Base-by-base conservation (phyloP, 2,113 vertebrate species). In the Channa maculata region DNA sequence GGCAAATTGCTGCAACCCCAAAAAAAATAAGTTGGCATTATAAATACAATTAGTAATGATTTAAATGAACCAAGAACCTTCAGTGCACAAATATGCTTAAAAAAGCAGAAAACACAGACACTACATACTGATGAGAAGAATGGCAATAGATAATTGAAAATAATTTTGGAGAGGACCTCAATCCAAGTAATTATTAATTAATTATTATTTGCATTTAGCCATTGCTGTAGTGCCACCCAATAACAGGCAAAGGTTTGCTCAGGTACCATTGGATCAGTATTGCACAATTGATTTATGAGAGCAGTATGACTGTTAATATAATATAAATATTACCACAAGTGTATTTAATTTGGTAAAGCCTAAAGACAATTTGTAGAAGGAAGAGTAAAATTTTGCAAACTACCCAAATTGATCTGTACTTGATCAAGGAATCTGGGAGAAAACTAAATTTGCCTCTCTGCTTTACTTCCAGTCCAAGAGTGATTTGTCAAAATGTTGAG, bases 1-100 rank as follows among this genome's bases (percentile, higher is more conserved):
- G 36, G 39, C 4, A 55, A 65, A 41, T 15, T 45, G 60, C 46
- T 60, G 37, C 49, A 53, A 45, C 15, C 15, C 34, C 24, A 24
- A 24, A 53, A n/a, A 33, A 39, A 68, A 64, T 15, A 45, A 39
- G 34, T 37, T 65, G 67, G 49, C 53, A 46, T 41, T 55, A 49
- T 82, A 11, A 36, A 41, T 7, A 54, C 67, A 55, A 60, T 67
- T 10, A 69, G 44, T 62, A 55, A 24, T 46, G 10, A 34, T 14
- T 39, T 12, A 54, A 57, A 44, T 53, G 7, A 55, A 24, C 24
- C 24, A 24, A 24, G 24, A 24, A 24, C 24, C 24, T 24, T 24
- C 24, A 24, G 24, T 24, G 24, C 24, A 24, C 24, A 24, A 24
- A 24, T 24, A 24, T 24, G 24, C 24, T 24, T 24, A 55, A 58